Percentiles rank a stretch among this genome's conserved stretches.
Conservation (phyloP, 35 echinoderm and acorn worm genomes). For the Apostichopus japonicus region DNA sequence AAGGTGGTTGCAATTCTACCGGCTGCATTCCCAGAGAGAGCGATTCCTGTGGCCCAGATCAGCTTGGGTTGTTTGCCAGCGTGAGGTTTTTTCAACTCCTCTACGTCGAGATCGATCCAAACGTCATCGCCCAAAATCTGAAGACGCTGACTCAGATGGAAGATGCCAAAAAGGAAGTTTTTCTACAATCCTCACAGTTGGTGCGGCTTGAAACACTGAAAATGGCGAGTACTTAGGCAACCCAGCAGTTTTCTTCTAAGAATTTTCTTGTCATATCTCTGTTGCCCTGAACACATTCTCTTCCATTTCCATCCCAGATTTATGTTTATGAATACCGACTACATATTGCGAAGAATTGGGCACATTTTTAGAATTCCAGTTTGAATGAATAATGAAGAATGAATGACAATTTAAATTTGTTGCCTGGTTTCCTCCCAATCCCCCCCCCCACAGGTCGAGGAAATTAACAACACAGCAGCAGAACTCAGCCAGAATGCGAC, state of each 20-base stretch:
- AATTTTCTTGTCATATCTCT: no score
- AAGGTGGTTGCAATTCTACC: conserved; percentile 17
- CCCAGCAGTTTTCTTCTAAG: no score
- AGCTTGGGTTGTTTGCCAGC: conserved; percentile 69
- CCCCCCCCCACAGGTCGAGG: conserved; percentile 37
- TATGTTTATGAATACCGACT: no score
- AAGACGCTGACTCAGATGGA: conserved; percentile 67
- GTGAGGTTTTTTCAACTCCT: conserved; percentile 70
- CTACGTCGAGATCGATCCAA: conserved; percentile 51
- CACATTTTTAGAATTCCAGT: no score
- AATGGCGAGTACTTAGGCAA: conserved; percentile 28
- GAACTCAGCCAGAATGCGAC: conserved; percentile 82
- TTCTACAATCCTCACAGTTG: conserved; percentile 58
- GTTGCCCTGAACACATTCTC: no score
- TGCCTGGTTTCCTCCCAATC: no score
- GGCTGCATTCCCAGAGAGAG: conserved; percentile 9
- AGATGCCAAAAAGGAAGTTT: conserved; percentile 54
- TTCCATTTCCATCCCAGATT: no score
- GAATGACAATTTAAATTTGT: no score
- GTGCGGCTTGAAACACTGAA: conserved; percentile 48
- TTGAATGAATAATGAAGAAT: no score
- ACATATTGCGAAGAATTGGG: no score
- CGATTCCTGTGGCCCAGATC: conserved; percentile 55
- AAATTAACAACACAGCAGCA: conserved; percentile 66
- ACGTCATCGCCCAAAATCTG: conserved; percentile 61